Conservation (phyloP, 2,888 invertebrate genomes). For the Atethmia centrago region DNA sequence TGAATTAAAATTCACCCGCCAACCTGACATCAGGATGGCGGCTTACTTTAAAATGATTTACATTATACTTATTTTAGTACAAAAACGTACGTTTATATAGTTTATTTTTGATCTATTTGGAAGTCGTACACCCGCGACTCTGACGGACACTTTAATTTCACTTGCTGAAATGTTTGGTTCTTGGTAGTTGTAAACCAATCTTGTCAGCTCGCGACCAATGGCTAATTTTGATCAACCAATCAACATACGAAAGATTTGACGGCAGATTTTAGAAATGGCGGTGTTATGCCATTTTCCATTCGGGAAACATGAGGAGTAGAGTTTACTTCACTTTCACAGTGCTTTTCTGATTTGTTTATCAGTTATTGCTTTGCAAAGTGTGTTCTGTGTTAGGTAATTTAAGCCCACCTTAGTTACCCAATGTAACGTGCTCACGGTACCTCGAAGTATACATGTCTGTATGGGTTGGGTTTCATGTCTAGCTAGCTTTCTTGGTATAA, state of each 20-base stretch:
- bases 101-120: no score
- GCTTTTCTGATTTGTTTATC: constrained; percentile 26
- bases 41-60: no score
- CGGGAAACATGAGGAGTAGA: background rate
- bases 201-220: background rate
- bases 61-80: no score
- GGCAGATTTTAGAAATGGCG: background rate
- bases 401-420: constrained; percentile 13
- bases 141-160: no score
- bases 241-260: background rate
- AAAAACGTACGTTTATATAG: no score
- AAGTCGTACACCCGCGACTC: no score
- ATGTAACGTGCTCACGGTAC: constrained; percentile 22
- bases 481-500: background rate
- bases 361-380: background rate
- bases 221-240: background rate
- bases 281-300: background rate
- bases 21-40: no score
- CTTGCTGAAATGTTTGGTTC: no score
- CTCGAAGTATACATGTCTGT: background rate
- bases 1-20: no score
- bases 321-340: background rate
- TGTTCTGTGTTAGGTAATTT: constrained; percentile 12
- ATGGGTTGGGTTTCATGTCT: constrained; percentile 5
- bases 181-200: background rate